These are phyloP conservation scores for Deroptyus accipitrinus DNA, from an alignment of 2,113 vertebrate species.

Conservation along the genomic window DNA sequence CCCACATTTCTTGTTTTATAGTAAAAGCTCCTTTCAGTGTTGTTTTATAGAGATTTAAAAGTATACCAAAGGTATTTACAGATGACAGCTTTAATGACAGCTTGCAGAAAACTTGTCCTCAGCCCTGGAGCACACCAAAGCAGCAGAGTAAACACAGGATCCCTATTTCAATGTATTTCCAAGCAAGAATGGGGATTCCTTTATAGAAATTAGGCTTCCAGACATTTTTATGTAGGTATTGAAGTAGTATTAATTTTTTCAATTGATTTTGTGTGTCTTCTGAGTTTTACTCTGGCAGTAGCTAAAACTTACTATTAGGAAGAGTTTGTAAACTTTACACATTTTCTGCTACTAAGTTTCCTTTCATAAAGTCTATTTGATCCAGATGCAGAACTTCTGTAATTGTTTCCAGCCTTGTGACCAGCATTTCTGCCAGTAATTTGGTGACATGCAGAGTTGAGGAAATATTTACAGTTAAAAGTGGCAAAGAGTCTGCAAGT, in stretches of 20 bases:
- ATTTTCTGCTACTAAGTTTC: neutral
- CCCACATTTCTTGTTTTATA: neutral
- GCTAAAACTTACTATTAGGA: neutral
- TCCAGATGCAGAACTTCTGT: neutral
- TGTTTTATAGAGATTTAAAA: neutral
- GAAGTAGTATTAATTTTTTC: neutral
- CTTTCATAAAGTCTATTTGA: neutral
- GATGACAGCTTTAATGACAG: neutral
- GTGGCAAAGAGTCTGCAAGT: neutral
- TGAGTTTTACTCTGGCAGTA: neutral
- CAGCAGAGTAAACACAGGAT: neutral
- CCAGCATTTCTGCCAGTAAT: neutral
- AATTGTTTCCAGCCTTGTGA: neutral
- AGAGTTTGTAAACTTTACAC: slow-evolving; percentile 19
- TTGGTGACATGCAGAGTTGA: neutral
- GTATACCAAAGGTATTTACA: neutral
- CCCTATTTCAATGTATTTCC: neutral
- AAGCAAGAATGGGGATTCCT: neutral
- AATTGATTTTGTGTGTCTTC: neutral
- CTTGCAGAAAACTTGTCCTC: neutral
- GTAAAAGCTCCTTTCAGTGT: neutral
- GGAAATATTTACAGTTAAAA: neutral
- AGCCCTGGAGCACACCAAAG: neutral
- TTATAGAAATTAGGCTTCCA: neutral
- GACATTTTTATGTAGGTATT: neutral